Evolutionary conservation across 1,140 invertebrate genomes (phyloP), one percentile per base, ranked within the genome.

Genomic region (Drosophila orena): DNA sequence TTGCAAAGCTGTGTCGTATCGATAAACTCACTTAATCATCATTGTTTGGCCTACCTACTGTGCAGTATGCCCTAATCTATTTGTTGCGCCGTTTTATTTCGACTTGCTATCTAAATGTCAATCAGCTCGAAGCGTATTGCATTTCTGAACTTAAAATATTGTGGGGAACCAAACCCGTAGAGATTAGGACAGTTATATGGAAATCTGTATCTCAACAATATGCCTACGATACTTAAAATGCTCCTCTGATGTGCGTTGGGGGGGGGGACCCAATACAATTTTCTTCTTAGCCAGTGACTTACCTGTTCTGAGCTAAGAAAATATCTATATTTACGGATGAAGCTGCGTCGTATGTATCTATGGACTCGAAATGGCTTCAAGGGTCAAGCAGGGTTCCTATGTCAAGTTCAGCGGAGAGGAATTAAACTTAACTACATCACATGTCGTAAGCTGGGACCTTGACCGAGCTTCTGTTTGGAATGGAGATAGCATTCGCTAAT

Each of bases 321-420:
- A 40, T 34, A 47, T 5, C 6, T 47, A 49, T 30, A 49, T 35
- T 17, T 17, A 4, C 22, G 17, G 56, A 2, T 8, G n/a, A 14
- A 27, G 34, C 22, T 61, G 20, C 50, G 34, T 35, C 27, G n/a
- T 40, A 43, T 57, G 44, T 53, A 10, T 55, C 24, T 17, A 46
- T 17, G 17, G 17, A 68, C 55, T 57, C 35, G 5, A 57, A 70
- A 70, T 70, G 56, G 43, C 27, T 43, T 12, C 50, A 69, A 70
- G 53, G 66, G 59, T 42, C 30, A 27, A 20, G 15, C 46, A 35
- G 66, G 42, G 69, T 72, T 59, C 66, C 66, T 44, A 44, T 71
- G 65, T 60, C 66, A 72, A 72, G 69, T 72, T 72, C 69, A 59
- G 14, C n/a, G n/a, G n/a, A 50, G 12, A 27, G 17, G 15, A 56